A percentile compares a stretch with the other conserved stretches of the same genome.
Conservation (phyloP, 2,888 invertebrate genomes). For the Epinotia brunnichana region DNA sequence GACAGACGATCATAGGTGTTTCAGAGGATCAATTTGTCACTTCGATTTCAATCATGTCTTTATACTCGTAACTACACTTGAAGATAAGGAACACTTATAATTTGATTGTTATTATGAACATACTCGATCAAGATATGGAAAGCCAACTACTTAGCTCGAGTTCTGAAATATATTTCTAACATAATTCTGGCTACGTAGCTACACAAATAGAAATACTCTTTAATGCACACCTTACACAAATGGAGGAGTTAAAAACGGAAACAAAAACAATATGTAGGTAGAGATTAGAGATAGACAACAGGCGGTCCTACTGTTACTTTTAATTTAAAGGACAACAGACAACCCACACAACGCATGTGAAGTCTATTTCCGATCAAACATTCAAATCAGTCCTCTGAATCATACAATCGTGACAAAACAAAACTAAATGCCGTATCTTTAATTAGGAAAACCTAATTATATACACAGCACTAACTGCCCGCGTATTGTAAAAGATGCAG, state of each 20-base stretch:
- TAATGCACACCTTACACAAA: too few relatives aligned
- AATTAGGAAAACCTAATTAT: background rate
- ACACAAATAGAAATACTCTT: too few relatives aligned
- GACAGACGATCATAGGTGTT: too few relatives aligned
- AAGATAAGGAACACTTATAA: background rate
- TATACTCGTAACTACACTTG: background rate
- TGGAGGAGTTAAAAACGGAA: too few relatives aligned
- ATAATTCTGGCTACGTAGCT: background rate
- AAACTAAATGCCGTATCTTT: background rate
- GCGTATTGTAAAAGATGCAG: too few relatives aligned
- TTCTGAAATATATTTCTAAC: background rate
- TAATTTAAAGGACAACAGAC: background rate
- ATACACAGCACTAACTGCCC: too few relatives aligned
- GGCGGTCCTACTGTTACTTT: too few relatives aligned
- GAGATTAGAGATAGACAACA: too few relatives aligned
- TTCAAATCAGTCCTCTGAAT: background rate
- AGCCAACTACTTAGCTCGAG: background rate
- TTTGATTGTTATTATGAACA: background rate
- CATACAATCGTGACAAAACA: background rate
- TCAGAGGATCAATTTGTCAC: too few relatives aligned
- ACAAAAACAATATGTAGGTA: too few relatives aligned
- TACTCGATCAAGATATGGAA: background rate
- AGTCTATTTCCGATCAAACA: conserved; percentile 14
- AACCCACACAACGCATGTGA: background rate
- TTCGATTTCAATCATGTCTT: background rate